Base-by-base conservation (phyloP, 2,797 vertebrate species). In the Epinephelus coioides region DNA sequence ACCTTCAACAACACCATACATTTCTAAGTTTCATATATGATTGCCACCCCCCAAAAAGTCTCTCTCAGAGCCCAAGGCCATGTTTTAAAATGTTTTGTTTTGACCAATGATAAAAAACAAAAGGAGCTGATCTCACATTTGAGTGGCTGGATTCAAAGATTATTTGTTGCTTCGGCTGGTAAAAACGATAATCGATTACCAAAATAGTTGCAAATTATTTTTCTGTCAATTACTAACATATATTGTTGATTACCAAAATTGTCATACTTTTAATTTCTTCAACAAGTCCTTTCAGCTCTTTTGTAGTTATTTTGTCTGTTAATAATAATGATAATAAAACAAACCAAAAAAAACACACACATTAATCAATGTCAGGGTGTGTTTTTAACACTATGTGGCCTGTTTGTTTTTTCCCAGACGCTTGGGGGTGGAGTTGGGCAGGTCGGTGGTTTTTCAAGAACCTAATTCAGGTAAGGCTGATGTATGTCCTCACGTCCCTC, bases 401-500 rank as follows among this genome's bases (percentile, higher is more conserved):
- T 69, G 21, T 75, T 65, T 64, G 51, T 50, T 67, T 30, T 63
- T 61, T 49, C 1, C 2, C 73, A 99, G 98, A 79, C 97, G 98
- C 53, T 94, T 99, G 0, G 98, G 97, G 73, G 97, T 97, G 79
- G 98, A 99, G 84, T 86, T 99, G 94, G 98, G 98, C 30, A 99
- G 98, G 88, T 97, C 98, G 2, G 96, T 97, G 76, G 98, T 99
- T 34, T 98, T 96, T 87, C 98, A 99, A 82, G 98, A 98, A 92
- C 95, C 96, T 44, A 98, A 99, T 86, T 92, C 96, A 96, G 98
- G 98, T 99, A 80, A 88, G 86, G 10, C 57, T 46, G 18, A 62
- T 11, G n/a, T 30, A 46, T 49, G 49, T 53, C 21, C 3, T 51
- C 5, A 67, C 1, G 0, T 46, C 7, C 1, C 21, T 59, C 14